Evolutionary conservation across 2,797 vertebrate species (phyloP).

Genomic region (Xenops minutus): DNA sequence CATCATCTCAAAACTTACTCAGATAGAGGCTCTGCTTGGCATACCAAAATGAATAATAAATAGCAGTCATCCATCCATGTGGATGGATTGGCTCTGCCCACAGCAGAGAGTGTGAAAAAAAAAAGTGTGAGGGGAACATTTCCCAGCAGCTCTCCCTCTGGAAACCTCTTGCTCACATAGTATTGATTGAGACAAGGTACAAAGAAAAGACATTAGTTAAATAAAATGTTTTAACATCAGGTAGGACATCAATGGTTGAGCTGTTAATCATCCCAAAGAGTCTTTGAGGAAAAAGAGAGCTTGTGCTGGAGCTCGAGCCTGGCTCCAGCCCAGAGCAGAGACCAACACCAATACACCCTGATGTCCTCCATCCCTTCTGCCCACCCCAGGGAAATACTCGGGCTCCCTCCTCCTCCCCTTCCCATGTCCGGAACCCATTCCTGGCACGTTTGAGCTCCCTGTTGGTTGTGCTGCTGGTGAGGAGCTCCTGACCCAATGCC

Average conservation of each 20-base stretch:
- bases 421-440: rapidly evolving
- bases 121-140: not conserved
- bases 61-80: not conserved
- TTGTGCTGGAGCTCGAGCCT: rapidly evolving
- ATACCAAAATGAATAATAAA: not conserved
- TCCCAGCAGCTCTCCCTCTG: not conserved
- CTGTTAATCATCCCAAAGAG: not conserved
- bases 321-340: not conserved
- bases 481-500: not conserved
- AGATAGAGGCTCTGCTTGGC: not conserved
- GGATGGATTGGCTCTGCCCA: not conserved
- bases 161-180: not conserved
- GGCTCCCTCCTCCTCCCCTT: not conserved
- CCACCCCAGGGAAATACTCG: not conserved
- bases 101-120: not conserved
- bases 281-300: not conserved
- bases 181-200: not conserved
- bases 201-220: constrained; percentile 16
- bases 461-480: rapidly evolving
- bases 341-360: rapidly evolving
- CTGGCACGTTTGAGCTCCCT: rapidly evolving
- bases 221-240: constrained; percentile 14
- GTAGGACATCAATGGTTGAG: not conserved
- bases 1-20: not conserved
- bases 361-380: not conserved